A percentile compares a stretch with the other conserved stretches of the same genome.
These are phyloP conservation scores for Pararge aegeria DNA, from an alignment of 1,140 invertebrate genomes.

Conservation along the genomic window DNA sequence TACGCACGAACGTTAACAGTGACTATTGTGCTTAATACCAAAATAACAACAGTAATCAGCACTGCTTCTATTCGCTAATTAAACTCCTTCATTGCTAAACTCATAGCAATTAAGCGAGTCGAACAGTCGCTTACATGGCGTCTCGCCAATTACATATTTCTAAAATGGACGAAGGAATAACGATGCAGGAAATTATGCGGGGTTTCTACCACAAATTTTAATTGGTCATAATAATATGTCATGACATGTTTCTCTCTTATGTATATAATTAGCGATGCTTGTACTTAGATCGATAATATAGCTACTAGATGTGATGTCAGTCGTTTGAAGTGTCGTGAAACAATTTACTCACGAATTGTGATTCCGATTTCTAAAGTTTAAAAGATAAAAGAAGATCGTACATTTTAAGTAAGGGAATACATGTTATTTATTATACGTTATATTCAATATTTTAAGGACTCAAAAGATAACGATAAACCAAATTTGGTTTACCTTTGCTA, in stretches of 20 bases:
- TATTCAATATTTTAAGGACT: too few species aligned
- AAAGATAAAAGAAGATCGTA: too few species aligned
- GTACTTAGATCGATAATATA: too few species aligned
- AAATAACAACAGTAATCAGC: slow-evolving; percentile 47
- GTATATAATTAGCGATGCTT: slow-evolving; percentile 17
- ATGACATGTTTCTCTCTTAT: slow-evolving; percentile 18
- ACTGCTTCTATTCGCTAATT: slow-evolving; percentile 53
- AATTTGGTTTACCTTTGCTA: too few species aligned
- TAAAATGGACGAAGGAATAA: slow-evolving; percentile 28
- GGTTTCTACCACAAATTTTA: slow-evolving; percentile 31
- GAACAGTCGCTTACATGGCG: slow-evolving; percentile 32
- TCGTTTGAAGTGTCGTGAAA: too few species aligned
- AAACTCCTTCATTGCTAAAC: slow-evolving; percentile 50
- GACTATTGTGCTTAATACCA: slow-evolving; percentile 43
- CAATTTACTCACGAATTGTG: too few species aligned
- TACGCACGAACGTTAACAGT: slow-evolving; percentile 8
- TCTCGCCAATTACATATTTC: slow-evolving; percentile 31
- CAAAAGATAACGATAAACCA: too few species aligned
- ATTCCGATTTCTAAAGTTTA: too few species aligned
- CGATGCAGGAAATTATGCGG: slow-evolving; percentile 33
- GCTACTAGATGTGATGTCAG: too few species aligned
- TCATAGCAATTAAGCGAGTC: slow-evolving; percentile 40
- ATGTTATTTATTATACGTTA: too few species aligned
- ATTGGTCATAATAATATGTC: slow-evolving; percentile 25
- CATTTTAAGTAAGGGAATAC: too few species aligned